A percentile compares a stretch with the other conserved stretches of the same genome.
These are phyloP conservation scores for Exephanes ischioxanthus DNA, from an alignment of 2,888 invertebrate species.

Conservation along the genomic window DNA sequence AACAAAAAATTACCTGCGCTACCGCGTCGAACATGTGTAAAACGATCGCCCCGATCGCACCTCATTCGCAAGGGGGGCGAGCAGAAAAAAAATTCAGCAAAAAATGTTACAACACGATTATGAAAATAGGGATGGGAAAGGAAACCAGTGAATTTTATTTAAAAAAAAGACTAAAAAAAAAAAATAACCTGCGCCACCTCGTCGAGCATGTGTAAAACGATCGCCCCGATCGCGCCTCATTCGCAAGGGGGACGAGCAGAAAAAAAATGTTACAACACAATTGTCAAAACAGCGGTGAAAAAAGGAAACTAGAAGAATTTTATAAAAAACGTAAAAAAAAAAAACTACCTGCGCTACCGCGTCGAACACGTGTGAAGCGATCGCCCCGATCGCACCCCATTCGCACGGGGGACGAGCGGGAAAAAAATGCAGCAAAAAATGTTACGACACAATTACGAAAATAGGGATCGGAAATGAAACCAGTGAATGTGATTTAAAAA, in stretches of 20 bases:
- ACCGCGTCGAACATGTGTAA: too few species aligned
- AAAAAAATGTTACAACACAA: slow-evolving; percentile 55
- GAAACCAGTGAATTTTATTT: too few species aligned
- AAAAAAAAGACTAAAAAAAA: background rate
- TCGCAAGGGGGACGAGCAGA: slow-evolving; percentile 15
- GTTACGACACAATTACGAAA: slow-evolving; percentile 52
- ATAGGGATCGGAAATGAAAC: background rate
- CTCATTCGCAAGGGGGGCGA: background rate
- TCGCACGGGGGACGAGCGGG: background rate
- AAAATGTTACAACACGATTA: slow-evolving; percentile 51
- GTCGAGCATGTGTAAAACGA: background rate
- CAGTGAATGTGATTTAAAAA: background rate
- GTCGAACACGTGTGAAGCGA: background rate
- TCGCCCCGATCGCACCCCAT: background rate
- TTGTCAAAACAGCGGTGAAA: slow-evolving; percentile 32
- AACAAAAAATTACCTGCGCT: too few species aligned
- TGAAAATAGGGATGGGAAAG: slow-evolving; percentile 16
- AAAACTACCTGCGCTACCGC: background rate
- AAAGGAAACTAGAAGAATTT: background rate
- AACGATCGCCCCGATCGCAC: slow-evolving; percentile 36
- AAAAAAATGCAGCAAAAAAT: slow-evolving; percentile 47
- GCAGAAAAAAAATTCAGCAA: slow-evolving; percentile 42
- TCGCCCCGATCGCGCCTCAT: slow-evolving; percentile 33
- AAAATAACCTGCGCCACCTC: too few species aligned
- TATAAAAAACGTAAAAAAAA: background rate